A percentile compares a stretch with the other conserved stretches of the same genome.
These are phyloP conservation scores for Anas platyrhynchos DNA, from an alignment of 2,113 vertebrate genomes.

Conservation along the genomic window DNA sequence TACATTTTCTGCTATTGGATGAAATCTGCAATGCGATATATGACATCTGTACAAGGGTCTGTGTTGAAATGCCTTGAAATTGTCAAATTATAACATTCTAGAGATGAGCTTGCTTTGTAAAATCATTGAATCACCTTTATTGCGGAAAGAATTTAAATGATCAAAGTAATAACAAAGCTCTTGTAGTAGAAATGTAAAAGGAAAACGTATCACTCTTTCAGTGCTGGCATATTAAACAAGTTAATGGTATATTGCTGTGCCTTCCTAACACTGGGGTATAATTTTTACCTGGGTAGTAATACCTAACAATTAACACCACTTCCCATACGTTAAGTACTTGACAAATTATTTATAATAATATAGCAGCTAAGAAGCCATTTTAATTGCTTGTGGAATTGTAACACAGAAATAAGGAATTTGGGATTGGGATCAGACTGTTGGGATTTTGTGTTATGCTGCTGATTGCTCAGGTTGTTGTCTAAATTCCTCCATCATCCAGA, in stretches of 20 bases:
- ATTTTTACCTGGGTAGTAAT: conserved; percentile 10
- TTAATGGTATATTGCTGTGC: background rate
- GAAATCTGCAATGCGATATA: conserved; percentile 64
- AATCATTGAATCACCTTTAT: conserved; percentile 6
- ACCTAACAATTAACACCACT: background rate
- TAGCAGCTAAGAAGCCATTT: conserved; percentile 25
- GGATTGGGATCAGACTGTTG: background rate
- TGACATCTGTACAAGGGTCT: conserved; percentile 24
- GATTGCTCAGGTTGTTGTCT: background rate
- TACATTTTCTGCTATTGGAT: conserved; percentile 51
- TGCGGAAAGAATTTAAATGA: background rate
- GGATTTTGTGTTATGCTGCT: background rate
- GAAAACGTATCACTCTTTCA: background rate
- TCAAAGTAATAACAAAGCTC: background rate
- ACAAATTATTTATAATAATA: background rate
- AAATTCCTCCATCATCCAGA: background rate
- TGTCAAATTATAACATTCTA: background rate
- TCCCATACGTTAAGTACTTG: background rate
- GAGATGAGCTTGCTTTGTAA: background rate
- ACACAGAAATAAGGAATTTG: background rate
- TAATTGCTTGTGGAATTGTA: conserved; percentile 2
- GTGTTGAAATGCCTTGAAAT: conserved; percentile 32
- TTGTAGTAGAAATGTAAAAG: background rate
- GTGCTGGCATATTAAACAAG: background rate
- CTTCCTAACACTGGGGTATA: background rate